Conservation (phyloP, 37 sponge, comb jelly and placozoan genomes). For the Ephydatia muelleri region DNA sequence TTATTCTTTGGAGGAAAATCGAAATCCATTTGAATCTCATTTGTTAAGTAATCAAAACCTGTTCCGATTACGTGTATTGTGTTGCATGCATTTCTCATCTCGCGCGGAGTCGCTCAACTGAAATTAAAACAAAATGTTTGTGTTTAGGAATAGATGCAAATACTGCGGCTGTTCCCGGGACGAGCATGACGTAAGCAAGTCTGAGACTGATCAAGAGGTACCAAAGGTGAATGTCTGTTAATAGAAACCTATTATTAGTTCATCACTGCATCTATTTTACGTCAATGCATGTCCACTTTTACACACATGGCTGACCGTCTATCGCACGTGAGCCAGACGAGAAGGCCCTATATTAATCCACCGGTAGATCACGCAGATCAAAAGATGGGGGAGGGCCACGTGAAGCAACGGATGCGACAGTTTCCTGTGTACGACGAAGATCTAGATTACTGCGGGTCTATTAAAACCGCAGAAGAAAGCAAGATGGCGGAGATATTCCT, state of each 20-base stretch:
- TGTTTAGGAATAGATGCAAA: not conserved
- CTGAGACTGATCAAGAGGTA: not conserved
- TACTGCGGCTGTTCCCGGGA: not conserved
- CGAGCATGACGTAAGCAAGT: not conserved
- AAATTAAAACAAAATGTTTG: too few relatives aligned
- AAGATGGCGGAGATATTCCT: conserved; percentile 44
- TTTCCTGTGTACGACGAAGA: conserved; percentile 74
- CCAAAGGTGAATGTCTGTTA: not conserved
- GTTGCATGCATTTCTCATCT: too few relatives aligned
- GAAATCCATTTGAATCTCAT: too few relatives aligned
- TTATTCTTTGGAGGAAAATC: too few relatives aligned
- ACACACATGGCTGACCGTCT: too few relatives aligned
- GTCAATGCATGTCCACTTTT: too few relatives aligned
- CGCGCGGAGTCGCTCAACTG: too few relatives aligned
- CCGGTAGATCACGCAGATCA: not conserved
- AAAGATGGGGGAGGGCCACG: conserved; percentile 34
- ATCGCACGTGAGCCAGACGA: not conserved
- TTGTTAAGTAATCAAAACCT: too few relatives aligned
- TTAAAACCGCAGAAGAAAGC: conserved; percentile 29
- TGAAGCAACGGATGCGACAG: conserved; percentile 69
- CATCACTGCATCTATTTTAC: too few relatives aligned
- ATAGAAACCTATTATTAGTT: not conserved
- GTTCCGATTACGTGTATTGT: too few relatives aligned
- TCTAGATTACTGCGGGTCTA: not conserved
- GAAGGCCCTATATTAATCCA: not conserved